Conservation (phyloP, 2,797 vertebrate species). For the Enteromius paludinosus region DNA sequence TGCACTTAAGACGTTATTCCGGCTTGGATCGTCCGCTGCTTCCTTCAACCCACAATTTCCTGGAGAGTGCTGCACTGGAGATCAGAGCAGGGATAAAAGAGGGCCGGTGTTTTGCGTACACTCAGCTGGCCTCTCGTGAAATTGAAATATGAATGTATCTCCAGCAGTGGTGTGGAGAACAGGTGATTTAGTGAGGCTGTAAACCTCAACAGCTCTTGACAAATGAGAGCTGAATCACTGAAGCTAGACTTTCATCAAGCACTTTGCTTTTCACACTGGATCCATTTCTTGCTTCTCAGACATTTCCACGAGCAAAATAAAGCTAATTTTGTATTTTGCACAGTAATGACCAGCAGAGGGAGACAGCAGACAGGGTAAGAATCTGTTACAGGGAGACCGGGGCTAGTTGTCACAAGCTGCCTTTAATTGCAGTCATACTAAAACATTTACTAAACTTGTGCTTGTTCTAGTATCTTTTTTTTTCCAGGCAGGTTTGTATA, state of each 20-base stretch:
- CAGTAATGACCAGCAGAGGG: constrained; percentile 27
- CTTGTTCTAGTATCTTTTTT: background rate
- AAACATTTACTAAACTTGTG: too few relatives aligned
- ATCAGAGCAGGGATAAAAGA: constrained; percentile 21
- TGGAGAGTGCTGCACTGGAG: constrained; percentile 33
- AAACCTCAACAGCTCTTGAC: constrained; percentile 35
- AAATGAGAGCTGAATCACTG: constrained; percentile 10
- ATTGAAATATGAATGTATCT: constrained; percentile 43
- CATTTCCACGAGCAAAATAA: background rate
- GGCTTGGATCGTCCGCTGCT: background rate
- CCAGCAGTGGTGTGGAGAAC: constrained; percentile 24
- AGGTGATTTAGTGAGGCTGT: constrained; percentile 26
- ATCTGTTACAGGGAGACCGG: too few relatives aligned
- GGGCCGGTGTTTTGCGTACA: constrained; percentile 27
- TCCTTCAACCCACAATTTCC: constrained; percentile 39
- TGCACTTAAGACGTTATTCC: constrained; percentile 25
- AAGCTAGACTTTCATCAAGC: background rate
- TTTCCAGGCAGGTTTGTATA: background rate
- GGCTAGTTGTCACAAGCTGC: background rate
- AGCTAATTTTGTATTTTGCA: background rate
- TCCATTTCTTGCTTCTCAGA: background rate
- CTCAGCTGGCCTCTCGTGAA: constrained; percentile 27
- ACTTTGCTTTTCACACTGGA: constrained; percentile 8
- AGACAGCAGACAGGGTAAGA: constrained; percentile 3
- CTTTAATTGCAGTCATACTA: background rate